phyloP scores from a whole-genome alignment of 2,797 vertebrate genomes.

The Craterocephalus amniculus region DNA sequence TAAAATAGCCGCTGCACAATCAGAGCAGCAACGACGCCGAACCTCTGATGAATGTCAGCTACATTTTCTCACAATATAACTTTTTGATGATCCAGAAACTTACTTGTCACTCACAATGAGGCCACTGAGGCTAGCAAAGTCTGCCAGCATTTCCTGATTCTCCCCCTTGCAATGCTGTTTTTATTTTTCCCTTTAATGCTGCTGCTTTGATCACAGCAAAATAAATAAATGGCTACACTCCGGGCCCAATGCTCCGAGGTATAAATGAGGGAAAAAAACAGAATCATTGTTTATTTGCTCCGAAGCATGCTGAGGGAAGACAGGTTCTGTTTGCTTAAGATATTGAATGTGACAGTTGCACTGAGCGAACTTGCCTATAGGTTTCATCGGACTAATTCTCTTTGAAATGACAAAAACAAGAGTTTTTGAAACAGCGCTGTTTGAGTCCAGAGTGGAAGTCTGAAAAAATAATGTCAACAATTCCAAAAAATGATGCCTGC shows the following conservation, averaged over 20 bases:
- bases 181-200: slow-evolving; percentile 16
- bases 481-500: background rate
- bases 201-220: slow-evolving; percentile 49
- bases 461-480: background rate
- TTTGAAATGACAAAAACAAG: background rate
- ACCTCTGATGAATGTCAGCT: background rate
- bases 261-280: background rate
- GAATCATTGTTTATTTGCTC: slow-evolving; percentile 36
- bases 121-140: background rate
- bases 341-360: slow-evolving; percentile 48
- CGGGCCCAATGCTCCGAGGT: slow-evolving; percentile 19
- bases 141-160: slow-evolving; percentile 21
- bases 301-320: slow-evolving; percentile 20
- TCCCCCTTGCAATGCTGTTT: background rate
- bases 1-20: background rate
- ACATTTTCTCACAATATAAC: background rate
- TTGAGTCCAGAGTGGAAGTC: background rate
- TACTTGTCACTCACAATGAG: background rate
- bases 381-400: slow-evolving; percentile 18
- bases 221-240: slow-evolving; percentile 33
- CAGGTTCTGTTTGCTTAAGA: slow-evolving; percentile 24
- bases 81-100: background rate
- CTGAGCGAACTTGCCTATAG: slow-evolving; percentile 29
- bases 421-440: background rate
- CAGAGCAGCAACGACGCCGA: background rate